These are phyloP conservation scores for Corythoichthys intestinalis DNA, from an alignment of 2,113 vertebrate genomes.

Conservation along the genomic window DNA sequence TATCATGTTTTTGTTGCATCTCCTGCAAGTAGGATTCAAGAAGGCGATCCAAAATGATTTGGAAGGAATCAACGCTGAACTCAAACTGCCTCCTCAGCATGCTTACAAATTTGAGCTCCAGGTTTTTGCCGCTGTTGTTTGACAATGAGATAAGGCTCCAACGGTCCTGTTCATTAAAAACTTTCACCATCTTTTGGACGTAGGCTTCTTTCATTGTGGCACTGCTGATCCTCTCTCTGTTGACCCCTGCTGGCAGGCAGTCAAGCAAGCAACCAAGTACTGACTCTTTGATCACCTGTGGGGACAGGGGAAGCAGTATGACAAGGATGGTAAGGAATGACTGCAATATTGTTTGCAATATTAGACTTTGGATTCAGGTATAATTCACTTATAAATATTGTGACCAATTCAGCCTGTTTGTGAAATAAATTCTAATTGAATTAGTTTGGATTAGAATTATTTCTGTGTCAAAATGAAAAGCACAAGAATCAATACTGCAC, in stretches of 20 bases:
- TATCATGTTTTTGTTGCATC: constrained; percentile 36
- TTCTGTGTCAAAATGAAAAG: constrained; percentile 12
- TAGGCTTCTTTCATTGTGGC: constrained; percentile 93
- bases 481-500: constrained; percentile 14
- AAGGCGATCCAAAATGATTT: constrained; percentile 87
- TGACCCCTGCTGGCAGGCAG: constrained; percentile 87
- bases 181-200: constrained; percentile 97
- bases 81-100: constrained; percentile 89
- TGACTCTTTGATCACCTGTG: constrained; percentile 85
- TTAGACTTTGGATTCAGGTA: constrained; percentile 3
- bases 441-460: constrained; percentile 15
- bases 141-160: constrained; percentile 97
- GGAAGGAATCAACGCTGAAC: constrained; percentile 98
- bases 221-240: constrained; percentile 89
- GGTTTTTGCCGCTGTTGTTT: constrained; percentile 95
- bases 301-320: constrained; percentile 37
- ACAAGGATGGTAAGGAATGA: constrained; percentile 30
- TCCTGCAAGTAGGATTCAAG: constrained; percentile 80
- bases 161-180: constrained; percentile 84
- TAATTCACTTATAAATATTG: constrained; percentile 9
- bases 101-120: constrained; percentile 93
- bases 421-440: constrained; percentile 13
- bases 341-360: constrained; percentile 10
- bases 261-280: constrained; percentile 86
- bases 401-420: constrained; percentile 3